These are phyloP conservation scores for Percopsis transmontana DNA, from an alignment of 2,113 vertebrate species.

Conservation along the genomic window DNA sequence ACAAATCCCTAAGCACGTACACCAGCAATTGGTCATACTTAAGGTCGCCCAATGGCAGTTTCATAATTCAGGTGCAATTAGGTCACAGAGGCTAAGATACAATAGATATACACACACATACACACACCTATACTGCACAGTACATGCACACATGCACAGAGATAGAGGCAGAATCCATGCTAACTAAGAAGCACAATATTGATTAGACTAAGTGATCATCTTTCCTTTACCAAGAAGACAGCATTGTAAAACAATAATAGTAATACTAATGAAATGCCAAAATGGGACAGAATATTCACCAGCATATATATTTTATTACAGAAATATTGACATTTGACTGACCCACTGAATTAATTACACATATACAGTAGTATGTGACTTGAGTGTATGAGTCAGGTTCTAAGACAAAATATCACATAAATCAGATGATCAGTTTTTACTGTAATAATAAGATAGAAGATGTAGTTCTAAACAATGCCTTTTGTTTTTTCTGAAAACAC, in stretches of 20 bases:
- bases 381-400: too few species aligned
- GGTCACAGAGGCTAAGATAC: slow-evolving; percentile 6
- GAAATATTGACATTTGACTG: neutral
- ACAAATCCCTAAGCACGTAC: neutral
- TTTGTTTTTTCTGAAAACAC: too few species aligned
- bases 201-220: neutral
- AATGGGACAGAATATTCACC: neutral
- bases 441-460: too few species aligned
- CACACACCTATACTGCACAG: neutral
- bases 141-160: neutral
- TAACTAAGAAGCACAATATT: neutral
- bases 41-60: slow-evolving; percentile 13
- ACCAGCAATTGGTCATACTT: slow-evolving; percentile 11
- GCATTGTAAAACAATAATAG: neutral
- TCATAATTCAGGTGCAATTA: slow-evolving; percentile 9
- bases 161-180: neutral
- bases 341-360: neutral
- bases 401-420: too few species aligned
- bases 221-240: neutral
- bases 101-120: neutral
- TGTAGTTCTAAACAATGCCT: too few species aligned
- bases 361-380: neutral
- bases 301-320: neutral
- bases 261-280: neutral
- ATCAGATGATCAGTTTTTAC: too few species aligned